Percentiles rank a stretch among this genome's conserved stretches.
Evolutionary conservation across 2,888 invertebrate species (phyloP).

Genomic region (Drosophila stalkeri): DNA sequence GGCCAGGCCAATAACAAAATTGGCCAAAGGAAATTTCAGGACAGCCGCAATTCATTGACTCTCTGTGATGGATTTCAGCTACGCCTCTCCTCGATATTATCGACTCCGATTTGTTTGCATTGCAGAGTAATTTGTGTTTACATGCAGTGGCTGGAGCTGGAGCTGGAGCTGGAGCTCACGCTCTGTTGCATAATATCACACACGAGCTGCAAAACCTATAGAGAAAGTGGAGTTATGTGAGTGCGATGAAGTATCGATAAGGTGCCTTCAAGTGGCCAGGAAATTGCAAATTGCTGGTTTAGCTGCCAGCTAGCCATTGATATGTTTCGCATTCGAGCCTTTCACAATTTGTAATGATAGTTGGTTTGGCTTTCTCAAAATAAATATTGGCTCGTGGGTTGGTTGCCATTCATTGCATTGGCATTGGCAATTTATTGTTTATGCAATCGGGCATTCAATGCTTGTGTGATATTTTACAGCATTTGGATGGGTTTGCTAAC

Average conservation of each 20-base stretch:
- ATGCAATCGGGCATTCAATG: conserved; percentile 19
- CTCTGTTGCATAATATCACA: conserved; percentile 16
- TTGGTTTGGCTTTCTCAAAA: conserved; percentile 36
- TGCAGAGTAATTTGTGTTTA: conserved; percentile 80
- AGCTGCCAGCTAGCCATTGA: conserved; percentile 8
- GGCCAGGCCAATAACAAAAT: conserved; percentile 47
- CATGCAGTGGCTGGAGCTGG: conserved; percentile 33
- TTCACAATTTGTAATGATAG: conserved; percentile 52
- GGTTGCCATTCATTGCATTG: conserved; percentile 12
- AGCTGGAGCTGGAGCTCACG: neutral
- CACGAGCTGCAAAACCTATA: conserved; percentile 63
- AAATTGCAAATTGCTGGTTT: conserved; percentile 76
- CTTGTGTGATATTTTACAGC: conserved; percentile 39
- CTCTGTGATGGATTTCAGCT: conserved; percentile 63
- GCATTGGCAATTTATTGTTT: conserved; percentile 43
- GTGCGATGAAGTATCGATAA: conserved; percentile 65
- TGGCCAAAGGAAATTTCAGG: conserved; percentile 71
- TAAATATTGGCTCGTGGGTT: conserved; percentile 58
- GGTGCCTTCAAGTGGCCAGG: conserved; percentile 55
- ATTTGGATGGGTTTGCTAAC: conserved; percentile 17
- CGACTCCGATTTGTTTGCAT: conserved; percentile 74
- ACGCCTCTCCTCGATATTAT: conserved; percentile 58
- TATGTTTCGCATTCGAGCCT: conserved; percentile 22
- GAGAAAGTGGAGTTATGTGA: conserved; percentile 38
- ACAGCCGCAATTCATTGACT: conserved; percentile 76